phyloP scores from a whole-genome alignment of 92 coral and sea anemone genomes.

The Palythoa caribaeorum region DNA sequence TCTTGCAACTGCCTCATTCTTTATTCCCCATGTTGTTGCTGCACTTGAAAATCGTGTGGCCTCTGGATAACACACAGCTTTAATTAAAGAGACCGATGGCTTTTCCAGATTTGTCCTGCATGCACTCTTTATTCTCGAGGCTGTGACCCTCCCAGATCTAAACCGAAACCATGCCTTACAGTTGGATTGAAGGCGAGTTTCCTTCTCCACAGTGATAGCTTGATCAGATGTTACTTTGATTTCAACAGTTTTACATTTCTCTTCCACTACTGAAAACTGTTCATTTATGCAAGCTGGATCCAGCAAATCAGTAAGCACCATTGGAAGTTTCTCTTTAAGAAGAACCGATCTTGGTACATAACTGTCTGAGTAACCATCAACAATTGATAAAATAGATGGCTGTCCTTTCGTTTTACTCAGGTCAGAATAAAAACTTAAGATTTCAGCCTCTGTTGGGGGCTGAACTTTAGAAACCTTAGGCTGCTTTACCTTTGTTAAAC shows the following conservation, averaged over 20 bases:
- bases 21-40: conserved; percentile 30
- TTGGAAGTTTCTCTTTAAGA: neutral
- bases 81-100: neutral
- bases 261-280: neutral
- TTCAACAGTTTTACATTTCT: neutral
- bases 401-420: conserved; percentile 15
- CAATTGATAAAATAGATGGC: conserved; percentile 25
- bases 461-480: neutral
- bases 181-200: neutral
- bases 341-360: conserved; percentile 5
- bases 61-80: conserved; percentile 34
- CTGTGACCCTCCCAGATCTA: conserved; percentile 7
- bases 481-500: neutral
- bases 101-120: conserved; percentile 11
- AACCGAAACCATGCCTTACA: conserved; percentile 8
- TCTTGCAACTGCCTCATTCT: neutral
- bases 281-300: neutral
- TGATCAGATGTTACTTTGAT: neutral
- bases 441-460: conserved; percentile 3
- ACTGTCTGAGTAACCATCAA: conserved; percentile 29
- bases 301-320: neutral
- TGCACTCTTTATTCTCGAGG: conserved; percentile 1
- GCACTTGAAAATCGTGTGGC: conserved; percentile 12
- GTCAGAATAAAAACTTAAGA: conserved; percentile 19
- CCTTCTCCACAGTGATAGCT: neutral